Evolutionary conservation across 2,797 vertebrate species (phyloP), one percentile per base, ranked within the genome.

Genomic region (Coendou prehensilis): DNA sequence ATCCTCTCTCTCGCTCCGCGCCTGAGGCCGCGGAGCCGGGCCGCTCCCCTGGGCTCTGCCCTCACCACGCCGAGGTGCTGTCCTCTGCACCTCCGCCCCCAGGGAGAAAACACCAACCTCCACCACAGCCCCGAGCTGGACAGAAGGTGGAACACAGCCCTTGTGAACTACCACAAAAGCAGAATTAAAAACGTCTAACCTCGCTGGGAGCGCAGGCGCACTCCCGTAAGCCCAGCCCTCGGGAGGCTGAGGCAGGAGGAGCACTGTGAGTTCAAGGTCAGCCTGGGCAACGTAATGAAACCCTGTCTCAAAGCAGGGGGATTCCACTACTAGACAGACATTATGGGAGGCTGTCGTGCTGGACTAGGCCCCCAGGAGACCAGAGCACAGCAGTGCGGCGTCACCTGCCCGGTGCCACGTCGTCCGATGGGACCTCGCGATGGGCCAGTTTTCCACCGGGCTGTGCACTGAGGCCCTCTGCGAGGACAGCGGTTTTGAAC

Each of bases 61-160:
- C 17, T 20, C 64, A 0, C 4, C 67, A 30, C 30, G 4, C 28
- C 28, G 28, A 64, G 30, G 30, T 14, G 7, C 63, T 13, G 28
- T 20, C 22, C 57, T 59, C 20, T n/a, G 18, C 22, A 59, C 10
- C 57, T 9, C 33, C 14, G 14, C 2, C 37, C 69, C 33, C 22
- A 5, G 67, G 20, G 54, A 37, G n/a, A 17, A 52, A 3, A 11
- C 11, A 0, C 13, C 47, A 63, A 0, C 37, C 10, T 50, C 50
- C 5, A 3, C 18, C 30, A 9, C 14, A 0, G n/a, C 45, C 28
- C 17, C 2, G 0, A 1, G 6, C 4, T 17, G 41, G 33, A 23
- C 30, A 87, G 56, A 33, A 0, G 9, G 15, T 41, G 11, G 47
- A 6, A 23, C 10, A 23, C 15, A 15, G 41, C 47, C 13, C 47